phyloP scores from a whole-genome alignment of 2,113 vertebrate species.

The Pleuronectes platessa region DNA sequence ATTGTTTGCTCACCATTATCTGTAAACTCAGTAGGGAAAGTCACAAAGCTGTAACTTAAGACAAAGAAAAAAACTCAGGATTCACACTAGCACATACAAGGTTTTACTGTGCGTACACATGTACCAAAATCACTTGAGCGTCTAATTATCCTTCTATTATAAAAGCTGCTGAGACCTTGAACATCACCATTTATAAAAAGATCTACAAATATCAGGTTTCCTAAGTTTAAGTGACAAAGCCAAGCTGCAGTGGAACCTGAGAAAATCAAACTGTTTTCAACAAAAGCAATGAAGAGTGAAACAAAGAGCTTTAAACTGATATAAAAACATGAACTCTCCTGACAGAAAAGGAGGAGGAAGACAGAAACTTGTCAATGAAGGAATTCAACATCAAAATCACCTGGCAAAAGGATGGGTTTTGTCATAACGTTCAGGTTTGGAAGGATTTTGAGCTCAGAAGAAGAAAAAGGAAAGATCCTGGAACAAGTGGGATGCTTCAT shows the following conservation, averaged over 20 bases:
- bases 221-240: too few species aligned
- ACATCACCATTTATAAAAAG: too few species aligned
- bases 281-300: too few species aligned
- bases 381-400: conserved; percentile 14
- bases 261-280: background rate
- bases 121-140: too few species aligned
- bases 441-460: conserved; percentile 21
- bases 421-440: conserved; percentile 20
- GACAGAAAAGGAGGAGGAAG: background rate
- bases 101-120: too few species aligned
- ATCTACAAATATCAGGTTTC: too few species aligned
- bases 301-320: background rate
- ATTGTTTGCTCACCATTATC: background rate
- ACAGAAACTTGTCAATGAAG: background rate
- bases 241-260: background rate
- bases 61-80: too few species aligned
- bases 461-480: conserved; percentile 12
- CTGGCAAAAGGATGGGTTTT: conserved; percentile 15
- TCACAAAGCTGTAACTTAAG: background rate
- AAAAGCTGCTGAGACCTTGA: too few species aligned
- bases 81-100: too few species aligned
- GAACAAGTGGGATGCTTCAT: conserved; percentile 54
- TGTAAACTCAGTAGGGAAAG: background rate
- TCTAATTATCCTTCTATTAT: too few species aligned
- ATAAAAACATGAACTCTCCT: background rate